These are phyloP conservation scores for Lampropteryx suffumata DNA, from an alignment of 2,888 invertebrate genomes.

Conservation along the genomic window DNA sequence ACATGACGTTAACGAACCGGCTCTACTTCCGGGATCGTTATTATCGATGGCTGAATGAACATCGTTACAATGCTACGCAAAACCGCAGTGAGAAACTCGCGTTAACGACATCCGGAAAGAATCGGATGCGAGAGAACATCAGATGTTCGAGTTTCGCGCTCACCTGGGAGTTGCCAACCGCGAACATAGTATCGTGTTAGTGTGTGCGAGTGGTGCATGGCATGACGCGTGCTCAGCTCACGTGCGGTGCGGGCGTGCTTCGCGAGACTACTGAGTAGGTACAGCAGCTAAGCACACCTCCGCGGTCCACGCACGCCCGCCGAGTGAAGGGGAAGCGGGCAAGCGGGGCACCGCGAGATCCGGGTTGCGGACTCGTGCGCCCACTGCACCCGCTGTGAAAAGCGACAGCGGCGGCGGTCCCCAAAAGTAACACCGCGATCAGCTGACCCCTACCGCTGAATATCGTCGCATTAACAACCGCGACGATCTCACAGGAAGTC, in stretches of 20 bases:
- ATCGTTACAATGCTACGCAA: conserved; percentile 63
- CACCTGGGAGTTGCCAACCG: conserved; percentile 79
- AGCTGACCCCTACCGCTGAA: conserved; percentile 66
- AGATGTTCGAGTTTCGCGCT: conserved; percentile 55
- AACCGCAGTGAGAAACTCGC: conserved; percentile 53
- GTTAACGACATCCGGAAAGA: conserved; percentile 45
- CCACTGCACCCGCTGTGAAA: conserved; percentile 62
- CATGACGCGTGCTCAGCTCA: conserved; percentile 61
- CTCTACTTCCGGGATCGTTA: conserved; percentile 79
- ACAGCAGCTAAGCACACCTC: conserved; percentile 49
- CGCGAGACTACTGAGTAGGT: conserved; percentile 66
- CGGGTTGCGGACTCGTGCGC: conserved; percentile 68
- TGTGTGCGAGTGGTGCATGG: conserved; percentile 61
- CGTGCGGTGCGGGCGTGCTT: conserved; percentile 61
- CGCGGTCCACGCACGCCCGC: conserved; percentile 60
- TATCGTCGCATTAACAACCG: conserved; percentile 43
- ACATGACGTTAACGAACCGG: conserved; percentile 76
- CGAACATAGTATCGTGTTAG: conserved; percentile 76
- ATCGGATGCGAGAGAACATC: conserved; percentile 30
- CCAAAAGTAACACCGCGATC: conserved; percentile 50
- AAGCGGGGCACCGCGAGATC: conserved; percentile 78
- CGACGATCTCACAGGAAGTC: conserved; percentile 7
- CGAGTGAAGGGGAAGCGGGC: conserved; percentile 81
- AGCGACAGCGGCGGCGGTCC: too few relatives aligned
- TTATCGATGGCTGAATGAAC: conserved; percentile 68